Evolutionary conservation across 2,113 vertebrate species (phyloP).

Genomic region (Carassius auratus): DNA sequence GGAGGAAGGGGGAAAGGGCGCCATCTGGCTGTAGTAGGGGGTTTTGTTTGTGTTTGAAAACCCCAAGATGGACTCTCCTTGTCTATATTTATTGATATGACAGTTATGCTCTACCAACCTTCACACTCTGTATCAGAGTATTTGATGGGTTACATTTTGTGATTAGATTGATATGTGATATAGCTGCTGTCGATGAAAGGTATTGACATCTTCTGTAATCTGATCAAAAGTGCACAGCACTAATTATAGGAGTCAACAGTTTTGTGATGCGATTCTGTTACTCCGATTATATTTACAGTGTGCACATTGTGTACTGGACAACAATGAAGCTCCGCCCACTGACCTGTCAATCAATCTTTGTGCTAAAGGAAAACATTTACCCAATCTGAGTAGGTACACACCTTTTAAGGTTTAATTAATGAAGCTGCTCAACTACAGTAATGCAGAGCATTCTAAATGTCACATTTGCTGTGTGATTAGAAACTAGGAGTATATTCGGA

Average conservation of each 20-base stretch:
- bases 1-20: slow-evolving; percentile 57
- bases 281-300: neutral
- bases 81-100: neutral
- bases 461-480: neutral
- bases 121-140: neutral
- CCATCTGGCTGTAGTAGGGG: slow-evolving; percentile 71
- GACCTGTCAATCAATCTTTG: neutral
- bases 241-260: neutral
- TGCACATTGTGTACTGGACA: neutral
- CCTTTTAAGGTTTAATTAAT: neutral
- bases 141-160: neutral
- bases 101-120: neutral
- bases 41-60: neutral
- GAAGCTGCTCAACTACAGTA: neutral
- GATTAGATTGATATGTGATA: neutral
- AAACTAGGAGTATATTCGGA: neutral
- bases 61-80: neutral
- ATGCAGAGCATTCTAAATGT: neutral
- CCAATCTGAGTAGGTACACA: neutral
- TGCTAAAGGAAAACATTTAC: neutral
- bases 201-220: neutral
- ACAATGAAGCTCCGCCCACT: neutral
- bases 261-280: neutral
- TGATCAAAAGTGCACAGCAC: neutral
- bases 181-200: neutral